Percentiles rank a stretch among this genome's conserved stretches.
phyloP scores from a whole-genome alignment of 2,113 vertebrate genomes.

The Pheucticus melanocephalus region DNA sequence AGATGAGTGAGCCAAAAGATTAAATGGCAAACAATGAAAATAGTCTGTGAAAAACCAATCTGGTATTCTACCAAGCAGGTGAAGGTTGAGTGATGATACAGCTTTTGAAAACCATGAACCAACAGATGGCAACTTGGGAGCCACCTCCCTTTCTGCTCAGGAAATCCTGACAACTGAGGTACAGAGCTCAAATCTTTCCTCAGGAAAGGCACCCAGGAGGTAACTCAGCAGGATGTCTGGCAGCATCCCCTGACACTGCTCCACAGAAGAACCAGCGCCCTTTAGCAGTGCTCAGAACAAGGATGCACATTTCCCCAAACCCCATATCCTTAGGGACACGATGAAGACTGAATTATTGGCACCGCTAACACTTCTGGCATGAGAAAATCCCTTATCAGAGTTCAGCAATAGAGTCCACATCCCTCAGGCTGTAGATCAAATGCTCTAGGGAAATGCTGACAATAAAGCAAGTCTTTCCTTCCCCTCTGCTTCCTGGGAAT shows the following conservation, averaged over 20 bases:
- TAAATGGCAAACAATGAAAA: background rate
- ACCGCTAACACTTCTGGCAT: fast-evolving
- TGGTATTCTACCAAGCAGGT: background rate
- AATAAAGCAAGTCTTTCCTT: background rate
- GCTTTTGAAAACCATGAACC: background rate
- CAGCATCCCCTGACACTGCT: background rate
- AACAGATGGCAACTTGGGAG: fast-evolving
- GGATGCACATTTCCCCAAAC: background rate
- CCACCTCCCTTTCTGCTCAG: background rate
- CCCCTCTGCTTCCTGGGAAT: background rate
- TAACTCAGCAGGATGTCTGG: background rate
- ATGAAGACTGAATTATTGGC: background rate
- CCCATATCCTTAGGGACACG: background rate
- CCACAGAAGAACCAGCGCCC: background rate
- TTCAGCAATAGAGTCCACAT: background rate
- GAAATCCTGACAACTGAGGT: background rate
- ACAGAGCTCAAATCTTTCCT: background rate
- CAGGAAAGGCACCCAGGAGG: background rate
- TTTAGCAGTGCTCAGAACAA: background rate
- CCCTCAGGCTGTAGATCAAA: background rate
- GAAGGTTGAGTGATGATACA: background rate
- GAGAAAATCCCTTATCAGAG: background rate
- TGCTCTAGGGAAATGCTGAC: background rate
- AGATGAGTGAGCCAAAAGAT: background rate
- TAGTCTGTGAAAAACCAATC: background rate